Percentiles rank a stretch among this genome's conserved stretches.
phyloP scores from a whole-genome alignment of 2,888 invertebrate genomes.

The Eristalis tenax region DNA sequence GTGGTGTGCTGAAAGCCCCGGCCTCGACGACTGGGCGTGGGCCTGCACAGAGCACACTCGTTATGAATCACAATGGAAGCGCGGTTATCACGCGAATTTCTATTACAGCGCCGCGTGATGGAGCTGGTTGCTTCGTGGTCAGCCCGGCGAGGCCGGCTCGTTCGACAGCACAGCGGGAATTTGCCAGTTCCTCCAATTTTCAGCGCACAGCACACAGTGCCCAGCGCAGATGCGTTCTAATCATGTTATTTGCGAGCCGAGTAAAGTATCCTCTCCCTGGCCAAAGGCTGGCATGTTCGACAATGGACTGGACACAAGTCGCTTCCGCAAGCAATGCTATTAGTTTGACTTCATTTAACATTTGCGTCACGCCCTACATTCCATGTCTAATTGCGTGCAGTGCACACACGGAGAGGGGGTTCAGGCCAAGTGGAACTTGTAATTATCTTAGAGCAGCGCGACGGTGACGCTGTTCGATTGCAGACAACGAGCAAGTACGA shows the following conservation, averaged over 20 bases:
- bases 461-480: neutral
- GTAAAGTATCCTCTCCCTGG: neutral
- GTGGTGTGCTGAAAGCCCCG: neutral
- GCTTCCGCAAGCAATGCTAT: constrained; percentile 6
- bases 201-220: neutral
- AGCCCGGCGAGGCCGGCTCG: constrained; percentile 13
- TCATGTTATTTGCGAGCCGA: constrained; percentile 13
- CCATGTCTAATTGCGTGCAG: constrained; percentile 23
- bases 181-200: neutral
- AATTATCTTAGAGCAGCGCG: constrained; percentile 17
- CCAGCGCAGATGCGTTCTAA: constrained; percentile 11
- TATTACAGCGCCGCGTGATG: constrained; percentile 31
- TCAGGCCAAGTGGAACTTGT: constrained; percentile 12
- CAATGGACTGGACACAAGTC: constrained; percentile 7
- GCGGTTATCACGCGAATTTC: constrained; percentile 53
- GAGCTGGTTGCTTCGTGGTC: neutral
- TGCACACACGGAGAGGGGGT: constrained; percentile 2
- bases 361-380: constrained; percentile 24
- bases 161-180: constrained; percentile 12
- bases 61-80: constrained; percentile 54
- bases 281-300: neutral
- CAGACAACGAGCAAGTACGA: neutral
- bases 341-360: constrained; percentile 23
- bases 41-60: constrained; percentile 14
- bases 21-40: constrained; percentile 21